Base-by-base conservation (phyloP, 2,113 vertebrate genomes). In the Ophthalmolycus amberensis region DNA sequence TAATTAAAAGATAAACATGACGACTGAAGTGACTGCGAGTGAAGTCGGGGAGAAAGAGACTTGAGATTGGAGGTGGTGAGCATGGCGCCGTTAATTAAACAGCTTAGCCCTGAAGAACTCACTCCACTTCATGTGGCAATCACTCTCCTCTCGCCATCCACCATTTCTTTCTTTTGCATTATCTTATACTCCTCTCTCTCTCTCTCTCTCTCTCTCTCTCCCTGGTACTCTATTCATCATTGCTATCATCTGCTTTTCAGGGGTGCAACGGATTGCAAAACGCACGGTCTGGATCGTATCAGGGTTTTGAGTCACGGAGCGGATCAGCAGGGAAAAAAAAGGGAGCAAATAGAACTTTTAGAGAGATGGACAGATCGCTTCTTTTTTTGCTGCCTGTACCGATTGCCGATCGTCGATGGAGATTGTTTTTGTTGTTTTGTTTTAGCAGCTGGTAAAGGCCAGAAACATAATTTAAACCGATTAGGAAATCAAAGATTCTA, bases 1-100 rank as follows among this genome's bases (percentile, higher is more conserved):
- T 70, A 83, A 89, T 85, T 82, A 87, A 80, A 77, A 88, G 84
- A 90, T 80, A 82, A 85, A 86, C 38, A 69, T 5, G 22, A 10
- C 37, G 59, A 58, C 44, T 70, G 37, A 63, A 44, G 58, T 78
- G 82, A 66, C 56, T 40, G 64, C 42, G 44, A 64, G 25, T 71
- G 80, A 77, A 40, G n/a, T 66, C 59, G 68, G 42, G 4, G 29
- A 75, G 56, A 63, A 44, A 25, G 9, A 67, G 50, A 73, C 0
- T 63, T 32, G 34, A 72, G 84, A 65, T 29, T 59, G 46, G 54
- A 65, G 22, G 40, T 78, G 52, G 82, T 65, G 79, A 83, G 79
- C 64, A 52, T 8, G 15, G 52, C 25, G 10, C 66, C 32, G 46
- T 76, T 81, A 81, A 87, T 90, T 87, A 89, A 91, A 88, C 84